Evolutionary conservation across 1,140 invertebrate genomes (phyloP), one percentile per base, ranked within the genome.

Genomic region (Choristoneura fumiferana): DNA sequence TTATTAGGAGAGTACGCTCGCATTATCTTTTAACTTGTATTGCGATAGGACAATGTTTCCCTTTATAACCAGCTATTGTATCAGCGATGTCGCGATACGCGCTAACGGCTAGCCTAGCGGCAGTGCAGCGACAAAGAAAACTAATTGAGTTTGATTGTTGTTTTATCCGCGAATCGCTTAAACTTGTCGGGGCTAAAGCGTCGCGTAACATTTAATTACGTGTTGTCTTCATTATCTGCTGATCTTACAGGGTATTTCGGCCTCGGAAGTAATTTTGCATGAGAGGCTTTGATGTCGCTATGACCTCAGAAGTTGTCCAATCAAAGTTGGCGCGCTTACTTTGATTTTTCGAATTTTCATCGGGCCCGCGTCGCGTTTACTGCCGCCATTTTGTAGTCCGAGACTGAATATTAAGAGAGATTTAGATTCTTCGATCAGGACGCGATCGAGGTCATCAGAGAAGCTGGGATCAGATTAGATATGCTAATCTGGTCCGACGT

Each of bases 1-100:
- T 78, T 77, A 76, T 78, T 67, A 72, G 67, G 64, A 64, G 67
- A 66, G 63, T 62, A 68, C 60, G 64, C 60, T 33, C 39, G 73
- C 58, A 67, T 69, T 74, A 74, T 73, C 74, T 70, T 65, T 65
- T 73, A 76, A 59, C 62, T 63, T 63, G 57, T 54, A 57, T 38
- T 49, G 57, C 60, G 62, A 65, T 65, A 67, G 57, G 35, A 29
- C 59, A 56, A 60, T 67, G 55, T 69, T 75, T 65, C 63, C 67
- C 40, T 64, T 70, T 67, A 65, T 66, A 68, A 67, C 61, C 56
- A 35, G 34, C 60, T 35, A 60, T 65, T 68, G 66, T 71, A 76
- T 76, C 65, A 62, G 58, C 71, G 67, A 70, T 70, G 37, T 45
- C 40, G 10, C 17, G 39, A 22, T 45, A 45, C 22, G 22, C n/a